A percentile compares a stretch with the other conserved stretches of the same genome.
Evolutionary conservation across 2,797 vertebrate species (phyloP).

Genomic region (Oceanodroma leucorhoa): DNA sequence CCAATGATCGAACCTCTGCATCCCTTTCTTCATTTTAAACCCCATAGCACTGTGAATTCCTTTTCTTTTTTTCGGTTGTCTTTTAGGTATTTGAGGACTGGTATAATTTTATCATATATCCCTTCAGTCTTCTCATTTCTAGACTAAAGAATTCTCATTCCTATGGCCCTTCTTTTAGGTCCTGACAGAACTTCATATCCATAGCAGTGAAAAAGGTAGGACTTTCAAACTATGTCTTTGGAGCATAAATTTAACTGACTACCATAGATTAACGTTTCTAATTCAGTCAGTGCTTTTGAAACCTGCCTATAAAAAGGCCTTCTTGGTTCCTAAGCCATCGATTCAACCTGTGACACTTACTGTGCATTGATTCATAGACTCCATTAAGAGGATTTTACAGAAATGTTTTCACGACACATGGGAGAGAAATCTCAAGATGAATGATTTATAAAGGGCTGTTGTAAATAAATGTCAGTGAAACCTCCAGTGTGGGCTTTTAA

Average conservation of each 20-base stretch:
- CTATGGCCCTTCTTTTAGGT: neutral
- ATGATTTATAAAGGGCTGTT: neutral
- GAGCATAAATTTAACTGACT: conserved; percentile 10
- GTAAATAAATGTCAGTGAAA: neutral
- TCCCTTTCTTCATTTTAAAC: neutral
- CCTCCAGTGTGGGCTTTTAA: neutral
- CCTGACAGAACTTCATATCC: neutral
- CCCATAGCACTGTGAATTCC: neutral
- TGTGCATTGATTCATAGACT: conserved; percentile 20
- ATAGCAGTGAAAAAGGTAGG: neutral
- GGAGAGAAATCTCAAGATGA: neutral
- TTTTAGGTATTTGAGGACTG: neutral
- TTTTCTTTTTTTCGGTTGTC: neutral
- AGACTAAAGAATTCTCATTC: neutral
- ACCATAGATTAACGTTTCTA: conserved; percentile 9
- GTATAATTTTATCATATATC: neutral
- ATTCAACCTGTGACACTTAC: neutral
- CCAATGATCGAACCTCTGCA: neutral
- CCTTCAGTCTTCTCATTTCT: neutral
- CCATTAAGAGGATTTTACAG: conserved; percentile 33
- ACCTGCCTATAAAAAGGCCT: conserved; percentile 18
- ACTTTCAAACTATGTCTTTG: neutral
- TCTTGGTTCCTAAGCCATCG: neutral
- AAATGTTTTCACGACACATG: neutral
- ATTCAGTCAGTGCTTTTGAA: conserved; percentile 15